A percentile compares a stretch with the other conserved stretches of the same genome.
These are phyloP conservation scores for Folsomia manolachei DNA, from an alignment of 2,888 invertebrate genomes.

Conservation along the genomic window DNA sequence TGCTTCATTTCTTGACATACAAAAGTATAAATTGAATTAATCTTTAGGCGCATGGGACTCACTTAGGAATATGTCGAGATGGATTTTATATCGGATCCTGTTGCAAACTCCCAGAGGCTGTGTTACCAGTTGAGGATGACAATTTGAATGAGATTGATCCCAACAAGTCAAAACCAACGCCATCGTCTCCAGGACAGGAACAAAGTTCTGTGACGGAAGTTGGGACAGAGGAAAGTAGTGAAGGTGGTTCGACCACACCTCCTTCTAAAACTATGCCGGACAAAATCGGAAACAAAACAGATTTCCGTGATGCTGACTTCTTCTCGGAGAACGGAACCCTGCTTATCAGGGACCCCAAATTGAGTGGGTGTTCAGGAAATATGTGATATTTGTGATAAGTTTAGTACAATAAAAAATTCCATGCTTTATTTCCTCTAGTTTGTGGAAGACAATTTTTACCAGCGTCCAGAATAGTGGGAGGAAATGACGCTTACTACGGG, in stretches of 20 bases:
- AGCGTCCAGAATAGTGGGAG: conserved; percentile 39
- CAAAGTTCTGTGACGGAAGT: background rate
- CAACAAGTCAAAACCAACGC: background rate
- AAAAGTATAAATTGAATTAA: conserved; percentile 1
- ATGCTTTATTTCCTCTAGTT: too few species aligned
- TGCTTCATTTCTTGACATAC: background rate
- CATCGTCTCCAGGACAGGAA: background rate
- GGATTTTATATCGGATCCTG: conserved; percentile 41
- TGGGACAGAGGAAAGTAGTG: background rate
- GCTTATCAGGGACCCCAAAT: conserved; percentile 26
- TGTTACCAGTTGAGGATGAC: conserved; percentile 10
- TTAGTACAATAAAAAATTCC: too few species aligned
- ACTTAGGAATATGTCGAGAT: conserved; percentile 37
- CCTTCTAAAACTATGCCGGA: background rate
- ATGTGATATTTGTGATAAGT: too few species aligned
- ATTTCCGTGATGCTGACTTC: conserved; percentile 29
- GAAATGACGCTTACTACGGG: conserved; percentile 34
- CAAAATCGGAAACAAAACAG: conserved; percentile 19
- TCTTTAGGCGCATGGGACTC: conserved; percentile 38
- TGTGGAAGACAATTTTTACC: conserved; percentile 45
- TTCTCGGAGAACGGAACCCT: conserved; percentile 38
- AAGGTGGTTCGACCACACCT: background rate
- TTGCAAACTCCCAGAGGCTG: conserved; percentile 29
- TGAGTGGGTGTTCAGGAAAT: conserved; percentile 18
- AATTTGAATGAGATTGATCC: conserved; percentile 28